Percentiles rank a stretch among this genome's conserved stretches.
Evolutionary conservation across 1,140 invertebrate species (phyloP).

Genomic region (Stegodyphus mimosarum): DNA sequence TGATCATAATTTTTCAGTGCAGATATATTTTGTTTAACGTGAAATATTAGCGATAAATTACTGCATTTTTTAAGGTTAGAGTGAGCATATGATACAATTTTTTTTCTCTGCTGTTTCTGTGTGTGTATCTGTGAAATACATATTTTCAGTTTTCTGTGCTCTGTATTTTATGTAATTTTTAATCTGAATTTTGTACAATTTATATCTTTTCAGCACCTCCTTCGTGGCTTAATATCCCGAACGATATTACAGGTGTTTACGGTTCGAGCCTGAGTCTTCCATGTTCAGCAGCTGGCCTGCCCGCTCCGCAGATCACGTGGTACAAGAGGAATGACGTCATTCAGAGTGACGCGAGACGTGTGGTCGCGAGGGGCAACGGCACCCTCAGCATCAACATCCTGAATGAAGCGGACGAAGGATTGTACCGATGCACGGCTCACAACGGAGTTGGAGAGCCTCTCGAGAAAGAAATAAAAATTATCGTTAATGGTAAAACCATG

Average conservation of each 20-base stretch:
- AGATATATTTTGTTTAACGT: too few relatives aligned
- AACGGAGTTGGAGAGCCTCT: slow-evolving; percentile 71
- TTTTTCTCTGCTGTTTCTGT: too few relatives aligned
- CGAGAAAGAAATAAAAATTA: slow-evolving; percentile 69
- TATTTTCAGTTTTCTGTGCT: too few relatives aligned
- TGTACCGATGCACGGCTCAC: slow-evolving; percentile 71
- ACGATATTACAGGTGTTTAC: slow-evolving; percentile 17
- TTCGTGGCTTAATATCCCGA: slow-evolving; percentile 4
- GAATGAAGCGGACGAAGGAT: slow-evolving; percentile 66
- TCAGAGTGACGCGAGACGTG: background rate
- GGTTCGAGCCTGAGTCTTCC: background rate
- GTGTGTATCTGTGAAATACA: too few relatives aligned
- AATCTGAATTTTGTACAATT: slow-evolving; percentile 1
- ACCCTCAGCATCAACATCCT: slow-evolving; percentile 67
- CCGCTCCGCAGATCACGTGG: slow-evolving; percentile 30
- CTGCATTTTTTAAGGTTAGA: too few relatives aligned
- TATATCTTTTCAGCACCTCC: slow-evolving; percentile 64
- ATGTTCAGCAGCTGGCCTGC: slow-evolving; percentile 33
- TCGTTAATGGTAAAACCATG: slow-evolving; percentile 67
- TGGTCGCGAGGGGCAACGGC: slow-evolving; percentile 63
- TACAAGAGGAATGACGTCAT: slow-evolving; percentile 33
- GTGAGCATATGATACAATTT: too few relatives aligned
- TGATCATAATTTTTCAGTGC: too few relatives aligned
- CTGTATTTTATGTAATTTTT: too few relatives aligned
- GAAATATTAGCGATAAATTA: too few relatives aligned